Base-by-base conservation (phyloP, 2,113 vertebrate species). In the Cacatua alba region DNA sequence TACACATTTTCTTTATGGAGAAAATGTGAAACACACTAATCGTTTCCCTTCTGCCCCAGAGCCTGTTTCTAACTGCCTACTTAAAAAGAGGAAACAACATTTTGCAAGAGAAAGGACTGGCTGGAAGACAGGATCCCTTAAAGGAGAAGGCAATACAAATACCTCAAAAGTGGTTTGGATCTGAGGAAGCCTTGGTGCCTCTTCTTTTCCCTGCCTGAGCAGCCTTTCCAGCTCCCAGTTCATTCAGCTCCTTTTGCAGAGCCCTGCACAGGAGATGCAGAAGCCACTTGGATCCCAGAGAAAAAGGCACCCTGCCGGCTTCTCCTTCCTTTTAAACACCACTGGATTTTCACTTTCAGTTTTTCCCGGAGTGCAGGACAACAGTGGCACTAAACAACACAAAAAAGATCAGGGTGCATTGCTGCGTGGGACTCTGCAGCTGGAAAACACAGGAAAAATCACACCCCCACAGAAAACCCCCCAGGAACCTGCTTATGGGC, bases 331-430 rank as follows among this genome's bases (percentile, higher is more conserved):
- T 49, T 46, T 31, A 72, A 41, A 41, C 4, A 0, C 3, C 19
- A 15, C 2, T 53, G 18, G 13, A 67, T 52, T 95, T 96, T 81
- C 63, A 43, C 26, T 97, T 97, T 96, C 90, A 1, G 0, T 82
- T 59, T 0, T 20, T 2, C 4, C 33, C 0, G 1, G 7, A 4
- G 0, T 0, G 0, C 1, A 12, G 7, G 6, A 23, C 21, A 41
- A 5, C 11, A 3, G 1, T 1, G 2, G 0, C 6, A 4, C 6
- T 5, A 23, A 31, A 3, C 5, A 17, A 2, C 1, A 6, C 3
- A 19, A 17, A 8, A 3, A 2, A 19, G 8, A 2, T 4, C 12
- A 16, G 0, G 16, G 13, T 10, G 1, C 0, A 0, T 6, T 20
- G 20, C 29, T 57, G 19, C 4, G 0, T 2, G 6, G 3, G 18